These are phyloP conservation scores for Doris montereyensis DNA, from an alignment of 2,888 invertebrate species.

Conservation along the genomic window DNA sequence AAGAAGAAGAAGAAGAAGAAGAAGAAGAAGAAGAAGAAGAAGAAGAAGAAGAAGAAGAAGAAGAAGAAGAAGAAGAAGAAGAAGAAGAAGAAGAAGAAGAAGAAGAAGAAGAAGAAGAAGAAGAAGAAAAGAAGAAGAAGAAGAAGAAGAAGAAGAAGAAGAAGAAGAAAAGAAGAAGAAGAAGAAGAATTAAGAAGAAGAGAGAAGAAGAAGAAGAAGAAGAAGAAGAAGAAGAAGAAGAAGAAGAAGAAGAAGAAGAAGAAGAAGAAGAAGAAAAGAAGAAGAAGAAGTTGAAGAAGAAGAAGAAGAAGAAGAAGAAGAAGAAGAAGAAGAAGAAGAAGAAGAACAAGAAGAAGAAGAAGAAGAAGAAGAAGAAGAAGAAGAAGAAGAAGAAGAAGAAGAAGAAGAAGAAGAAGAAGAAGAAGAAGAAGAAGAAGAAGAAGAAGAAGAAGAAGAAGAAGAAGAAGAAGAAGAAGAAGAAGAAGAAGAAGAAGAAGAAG, in stretches of 20 bases:
- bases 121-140: too few species aligned
- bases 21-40: neutral
- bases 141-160: neutral
- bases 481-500: too few species aligned
- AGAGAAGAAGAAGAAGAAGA: neutral
- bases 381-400: neutral
- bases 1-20: neutral
- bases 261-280: neutral
- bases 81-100: neutral
- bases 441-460: too few species aligned
- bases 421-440: too few species aligned
- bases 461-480: too few species aligned
- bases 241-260: too few species aligned
- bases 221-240: slow-evolving; percentile 4
- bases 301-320: neutral
- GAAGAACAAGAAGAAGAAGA: neutral
- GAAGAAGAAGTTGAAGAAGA: too few species aligned
- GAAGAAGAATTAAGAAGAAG: too few species aligned
- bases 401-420: neutral
- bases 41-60: neutral
- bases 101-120: neutral
- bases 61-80: neutral
- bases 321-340: neutral
- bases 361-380: neutral
- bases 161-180: neutral